Conservation (phyloP, 2,888 invertebrate species). For the Philereme transversata region DNA sequence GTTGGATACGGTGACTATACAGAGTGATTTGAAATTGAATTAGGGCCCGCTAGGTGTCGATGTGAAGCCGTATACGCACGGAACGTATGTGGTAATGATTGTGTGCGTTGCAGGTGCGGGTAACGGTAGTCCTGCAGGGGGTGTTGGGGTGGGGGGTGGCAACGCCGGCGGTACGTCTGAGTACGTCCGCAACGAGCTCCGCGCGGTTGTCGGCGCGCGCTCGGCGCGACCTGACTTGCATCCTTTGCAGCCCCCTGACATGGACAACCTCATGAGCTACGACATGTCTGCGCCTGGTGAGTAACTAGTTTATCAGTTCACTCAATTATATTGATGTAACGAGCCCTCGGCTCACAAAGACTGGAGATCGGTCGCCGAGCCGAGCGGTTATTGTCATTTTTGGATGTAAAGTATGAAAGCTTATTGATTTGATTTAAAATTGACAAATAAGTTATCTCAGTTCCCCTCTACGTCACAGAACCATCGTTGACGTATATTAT, state of each 20-base stretch:
- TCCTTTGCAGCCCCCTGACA: conserved; percentile 85
- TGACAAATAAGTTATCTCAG: conserved; percentile 11
- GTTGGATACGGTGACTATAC: conserved; percentile 32
- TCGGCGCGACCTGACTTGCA: conserved; percentile 82
- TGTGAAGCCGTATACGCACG: conserved; percentile 2
- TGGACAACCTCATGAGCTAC: conserved; percentile 88
- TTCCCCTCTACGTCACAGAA: conserved; percentile 17
- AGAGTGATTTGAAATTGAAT: conserved; percentile 19
- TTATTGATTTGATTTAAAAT: conserved; percentile 10
- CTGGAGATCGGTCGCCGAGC: neutral
- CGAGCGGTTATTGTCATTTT: neutral
- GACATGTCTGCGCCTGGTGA: conserved; percentile 87
- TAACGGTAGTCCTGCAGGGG: conserved; percentile 47
- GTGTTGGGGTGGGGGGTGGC: conserved; percentile 66
- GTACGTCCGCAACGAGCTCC: conserved; percentile 95
- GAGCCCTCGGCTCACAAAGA: neutral
- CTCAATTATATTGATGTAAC: neutral
- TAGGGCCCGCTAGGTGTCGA: conserved; percentile 15
- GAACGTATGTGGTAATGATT: conserved; percentile 2
- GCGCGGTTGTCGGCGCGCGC: conserved; percentile 94
- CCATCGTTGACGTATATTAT: conserved; percentile 16
- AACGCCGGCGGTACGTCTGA: conserved; percentile 88
- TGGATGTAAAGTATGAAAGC: neutral
- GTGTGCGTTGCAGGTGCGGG: conserved; percentile 49
- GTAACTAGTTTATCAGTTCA: conserved; percentile 32